Conservation (phyloP, 2,113 vertebrate species). For the Rhineura floridana region DNA sequence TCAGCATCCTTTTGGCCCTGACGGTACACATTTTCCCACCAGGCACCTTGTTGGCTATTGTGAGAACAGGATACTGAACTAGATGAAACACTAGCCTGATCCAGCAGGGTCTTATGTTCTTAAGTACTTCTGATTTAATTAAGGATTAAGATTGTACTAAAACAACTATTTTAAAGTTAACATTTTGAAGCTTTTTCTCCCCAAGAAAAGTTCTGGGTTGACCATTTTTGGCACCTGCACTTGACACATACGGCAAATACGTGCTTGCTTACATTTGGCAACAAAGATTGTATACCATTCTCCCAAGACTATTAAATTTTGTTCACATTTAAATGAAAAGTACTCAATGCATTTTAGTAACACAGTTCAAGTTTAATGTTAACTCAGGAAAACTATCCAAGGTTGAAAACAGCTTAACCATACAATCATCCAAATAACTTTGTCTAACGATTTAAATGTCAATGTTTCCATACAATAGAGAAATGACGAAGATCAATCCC, state of each 20-base stretch:
- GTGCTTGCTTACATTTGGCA: background rate
- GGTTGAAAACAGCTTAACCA: slow-evolving; percentile 28
- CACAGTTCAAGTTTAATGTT: slow-evolving; percentile 58
- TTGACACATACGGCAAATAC: too few species aligned
- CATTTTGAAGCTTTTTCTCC: background rate
- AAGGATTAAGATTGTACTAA: background rate
- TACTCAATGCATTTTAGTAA: background rate
- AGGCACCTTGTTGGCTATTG: too few species aligned
- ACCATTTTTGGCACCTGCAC: background rate
- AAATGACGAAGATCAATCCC: background rate
- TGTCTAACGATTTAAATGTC: slow-evolving; percentile 48
- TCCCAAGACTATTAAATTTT: background rate
- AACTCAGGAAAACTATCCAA: slow-evolving; percentile 42
- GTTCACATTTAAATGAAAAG: slow-evolving; percentile 2
- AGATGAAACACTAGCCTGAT: background rate
- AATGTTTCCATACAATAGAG: slow-evolving; percentile 39
- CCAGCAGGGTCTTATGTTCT: too few species aligned
- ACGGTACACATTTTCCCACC: too few species aligned
- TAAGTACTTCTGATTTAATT: background rate
- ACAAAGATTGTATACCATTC: background rate
- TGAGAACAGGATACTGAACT: background rate
- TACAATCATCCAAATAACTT: slow-evolving; percentile 33
- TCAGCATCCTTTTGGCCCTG: too few species aligned
- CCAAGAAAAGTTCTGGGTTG: background rate
- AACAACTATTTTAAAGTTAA: background rate